phyloP scores from a whole-genome alignment of 92 coral and sea anemone species.

The Blastomussa wellsi region DNA sequence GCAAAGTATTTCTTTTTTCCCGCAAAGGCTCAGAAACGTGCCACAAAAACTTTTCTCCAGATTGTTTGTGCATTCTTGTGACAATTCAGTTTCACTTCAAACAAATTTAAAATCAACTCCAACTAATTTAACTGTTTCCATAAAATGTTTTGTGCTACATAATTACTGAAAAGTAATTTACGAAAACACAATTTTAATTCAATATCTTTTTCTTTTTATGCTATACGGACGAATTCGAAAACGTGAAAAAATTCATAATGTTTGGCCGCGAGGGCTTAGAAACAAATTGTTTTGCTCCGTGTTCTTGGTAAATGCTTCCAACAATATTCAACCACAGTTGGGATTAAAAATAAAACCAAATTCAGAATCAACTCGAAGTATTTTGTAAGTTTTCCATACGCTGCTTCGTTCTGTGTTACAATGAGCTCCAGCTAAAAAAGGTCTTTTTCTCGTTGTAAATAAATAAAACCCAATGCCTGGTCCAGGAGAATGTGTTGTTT shows the following conservation, averaged over 20 bases:
- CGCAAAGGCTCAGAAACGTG: too few species aligned
- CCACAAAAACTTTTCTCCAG: neutral
- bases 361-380: neutral
- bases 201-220: too few species aligned
- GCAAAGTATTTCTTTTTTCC: too few species aligned
- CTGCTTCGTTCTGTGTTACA: neutral
- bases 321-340: neutral
- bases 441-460: neutral
- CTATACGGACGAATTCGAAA: too few species aligned
- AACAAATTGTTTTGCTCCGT: neutral
- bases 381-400: too few species aligned
- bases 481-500: neutral
- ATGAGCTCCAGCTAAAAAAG: neutral
- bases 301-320: neutral
- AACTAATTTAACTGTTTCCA: neutral
- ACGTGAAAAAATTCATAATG: too few species aligned
- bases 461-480: constrained; percentile 9
- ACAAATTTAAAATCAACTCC: neutral
- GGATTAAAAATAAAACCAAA: neutral
- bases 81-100: too few species aligned
- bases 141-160: too few species aligned
- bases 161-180: too few species aligned
- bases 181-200: too few species aligned
- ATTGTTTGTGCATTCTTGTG: too few species aligned
- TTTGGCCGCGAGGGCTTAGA: neutral